phyloP scores from a whole-genome alignment of 2,113 vertebrate species.

The Chaetodon trifascialis region DNA sequence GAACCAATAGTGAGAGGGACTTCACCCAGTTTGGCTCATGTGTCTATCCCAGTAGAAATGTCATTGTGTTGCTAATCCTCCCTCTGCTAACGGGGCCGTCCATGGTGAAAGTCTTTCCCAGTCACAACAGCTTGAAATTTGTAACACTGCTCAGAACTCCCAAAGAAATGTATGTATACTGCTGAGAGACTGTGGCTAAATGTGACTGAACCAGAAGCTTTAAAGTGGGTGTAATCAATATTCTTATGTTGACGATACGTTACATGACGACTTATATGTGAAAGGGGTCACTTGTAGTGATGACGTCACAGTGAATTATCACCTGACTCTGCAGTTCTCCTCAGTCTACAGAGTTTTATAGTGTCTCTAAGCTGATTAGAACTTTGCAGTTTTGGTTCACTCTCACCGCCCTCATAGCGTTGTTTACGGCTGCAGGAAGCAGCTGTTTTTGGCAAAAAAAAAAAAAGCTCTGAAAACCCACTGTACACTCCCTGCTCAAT shows the following conservation, averaged over 20 bases:
- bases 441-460: too few species aligned
- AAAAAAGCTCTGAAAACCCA: too few species aligned
- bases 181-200: neutral
- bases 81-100: neutral
- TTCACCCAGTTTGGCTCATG: slow-evolving; percentile 6
- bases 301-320: too few species aligned
- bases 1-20: neutral
- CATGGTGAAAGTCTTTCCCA: neutral
- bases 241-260: neutral
- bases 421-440: too few species aligned
- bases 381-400: too few species aligned
- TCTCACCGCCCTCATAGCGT: too few species aligned
- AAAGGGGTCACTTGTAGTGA: too few species aligned
- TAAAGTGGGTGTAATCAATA: neutral
- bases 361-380: too few species aligned
- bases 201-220: neutral
- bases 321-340: too few species aligned
- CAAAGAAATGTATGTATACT: neutral
- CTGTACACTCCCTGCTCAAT: too few species aligned
- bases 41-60: neutral
- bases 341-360: too few species aligned
- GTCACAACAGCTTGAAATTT: neutral
- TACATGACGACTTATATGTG: too few species aligned
- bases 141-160: neutral
- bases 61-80: neutral